phyloP scores from a whole-genome alignment of 2,888 invertebrate species.

The Platycheirus rosarum region DNA sequence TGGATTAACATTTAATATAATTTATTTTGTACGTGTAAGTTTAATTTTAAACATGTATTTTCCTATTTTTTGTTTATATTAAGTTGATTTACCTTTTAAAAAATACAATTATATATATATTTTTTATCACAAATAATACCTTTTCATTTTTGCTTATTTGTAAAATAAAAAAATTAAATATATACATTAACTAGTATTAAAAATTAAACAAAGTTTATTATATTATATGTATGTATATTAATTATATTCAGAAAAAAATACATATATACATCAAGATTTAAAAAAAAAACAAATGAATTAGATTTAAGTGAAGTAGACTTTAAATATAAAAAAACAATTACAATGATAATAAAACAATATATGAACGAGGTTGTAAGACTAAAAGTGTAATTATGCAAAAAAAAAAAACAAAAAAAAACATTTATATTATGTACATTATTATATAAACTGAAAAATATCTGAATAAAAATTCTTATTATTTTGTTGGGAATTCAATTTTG shows the following conservation, averaged over 20 bases:
- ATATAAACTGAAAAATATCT: conserved; percentile 61
- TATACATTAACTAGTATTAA: conserved; percentile 19
- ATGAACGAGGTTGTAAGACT: conserved; percentile 74
- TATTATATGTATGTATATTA: conserved; percentile 30
- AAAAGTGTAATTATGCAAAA: conserved; percentile 63
- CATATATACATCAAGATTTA: conserved; percentile 21
- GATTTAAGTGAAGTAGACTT: conserved; percentile 33
- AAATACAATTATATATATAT: not conserved
- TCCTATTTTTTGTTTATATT: conserved; percentile 19
- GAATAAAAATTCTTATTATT: conserved; percentile 72
- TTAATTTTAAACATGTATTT: conserved; percentile 46
- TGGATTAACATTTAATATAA: conserved; percentile 21
- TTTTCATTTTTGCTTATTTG: conserved; percentile 17
- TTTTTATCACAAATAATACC: conserved; percentile 36
- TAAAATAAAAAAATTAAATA: conserved; percentile 21
- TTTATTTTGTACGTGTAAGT: conserved; percentile 31
- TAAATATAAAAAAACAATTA: conserved; percentile 14
- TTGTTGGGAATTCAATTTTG: conserved; percentile 63
- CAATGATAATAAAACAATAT: conserved; percentile 45
- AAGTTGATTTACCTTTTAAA: conserved; percentile 36
- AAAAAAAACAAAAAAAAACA: no score
- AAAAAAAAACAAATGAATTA: conserved; percentile 27
- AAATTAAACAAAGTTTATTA: conserved; percentile 28
- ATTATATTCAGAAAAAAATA: conserved; percentile 15
- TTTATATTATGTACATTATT: conserved; percentile 47